These are phyloP conservation scores for Dasysyrphus tricinctus DNA, from an alignment of 2,888 invertebrate genomes.

Conservation along the genomic window DNA sequence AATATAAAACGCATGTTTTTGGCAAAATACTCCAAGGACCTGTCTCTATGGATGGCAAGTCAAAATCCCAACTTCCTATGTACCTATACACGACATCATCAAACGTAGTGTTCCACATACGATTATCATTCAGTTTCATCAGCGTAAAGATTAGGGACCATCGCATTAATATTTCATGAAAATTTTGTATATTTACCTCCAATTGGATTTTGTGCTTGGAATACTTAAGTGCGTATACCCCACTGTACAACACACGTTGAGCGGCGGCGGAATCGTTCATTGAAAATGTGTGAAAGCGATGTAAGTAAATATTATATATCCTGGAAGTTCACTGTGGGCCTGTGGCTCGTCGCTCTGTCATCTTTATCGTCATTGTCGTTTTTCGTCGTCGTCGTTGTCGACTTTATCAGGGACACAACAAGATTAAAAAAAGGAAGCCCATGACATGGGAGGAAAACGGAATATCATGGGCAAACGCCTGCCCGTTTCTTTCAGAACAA, in stretches of 20 bases:
- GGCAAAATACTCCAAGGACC: constrained; percentile 36
- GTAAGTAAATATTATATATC: constrained; percentile 55
- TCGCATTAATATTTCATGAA: constrained; percentile 79
- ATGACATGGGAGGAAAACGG: constrained; percentile 34
- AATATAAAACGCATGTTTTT: constrained; percentile 68
- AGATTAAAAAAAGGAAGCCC: constrained; percentile 49
- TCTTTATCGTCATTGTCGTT: constrained; percentile 9
- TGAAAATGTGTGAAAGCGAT: constrained; percentile 45
- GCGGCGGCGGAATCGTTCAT: constrained; percentile 3
- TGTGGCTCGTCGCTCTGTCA: constrained; percentile 30
- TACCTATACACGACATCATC: neutral
- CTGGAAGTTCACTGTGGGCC: constrained; percentile 52
- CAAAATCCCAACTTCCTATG: constrained; percentile 5
- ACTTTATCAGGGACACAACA: constrained; percentile 14
- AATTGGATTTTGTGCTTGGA: constrained; percentile 80
- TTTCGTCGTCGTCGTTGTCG: constrained; percentile 29
- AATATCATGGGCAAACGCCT: constrained; percentile 45
- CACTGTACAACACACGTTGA: neutral
- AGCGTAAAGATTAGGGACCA: constrained; percentile 74
- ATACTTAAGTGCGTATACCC: constrained; percentile 74
- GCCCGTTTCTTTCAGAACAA: constrained; percentile 40
- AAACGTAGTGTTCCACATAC: constrained; percentile 32
- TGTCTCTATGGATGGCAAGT: constrained; percentile 8
- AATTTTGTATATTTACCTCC: constrained; percentile 79
- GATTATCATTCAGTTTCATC: constrained; percentile 74